Evolutionary conservation across 2,113 vertebrate species (phyloP), one percentile per base, ranked within the genome.

Genomic region (Oreotrochilus melanogaster): DNA sequence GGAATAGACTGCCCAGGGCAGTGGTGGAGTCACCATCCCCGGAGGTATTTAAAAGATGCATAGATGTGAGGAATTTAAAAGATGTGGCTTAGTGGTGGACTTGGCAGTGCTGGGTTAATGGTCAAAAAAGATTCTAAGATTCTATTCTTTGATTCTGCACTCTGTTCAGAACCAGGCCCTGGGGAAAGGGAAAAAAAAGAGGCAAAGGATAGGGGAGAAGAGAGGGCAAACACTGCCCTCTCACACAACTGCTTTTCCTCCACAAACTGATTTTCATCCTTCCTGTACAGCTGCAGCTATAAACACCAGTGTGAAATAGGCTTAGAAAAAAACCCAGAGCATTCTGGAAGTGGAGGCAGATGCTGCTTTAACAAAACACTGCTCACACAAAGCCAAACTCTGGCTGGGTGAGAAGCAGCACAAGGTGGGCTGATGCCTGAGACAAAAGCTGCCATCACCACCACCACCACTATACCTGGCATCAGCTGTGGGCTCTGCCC

Each of bases 241-340:
- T 37, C 35, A 37, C 35, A 37, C 35, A 37, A 37, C 35, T 37
- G 35, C 8, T 37, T 37, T 37, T 37, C 35, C 35, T 37, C 35
- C 35, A 37, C 35, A 37, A 37, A 37, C 35, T 27, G 27, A 50
- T 39, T 71, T 86, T 76, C 76, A 57, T 19, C 78, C 92, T 50
- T 15, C 65, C 87, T 73, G 71, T 64, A n/a, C 78, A 54, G 42
- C 31, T 14, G 17, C 78, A 89, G 83, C 85, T 89, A 82, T 53
- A 90, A 94, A 93, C 33, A 43, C 48, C 19, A 4, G 71, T 7
- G 0, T 88, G 86, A 92, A 95, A 93, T 2, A 43, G 73, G 90
- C 84, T 95, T 92, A 94, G 53, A 57, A 75, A 80, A 84, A 67
- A 58, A 82, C 73, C 89, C 42, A 42, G 76, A 78, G 86, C 69